Conservation (phyloP, 2,113 vertebrate genomes). For the Stictonetta naevosa region DNA sequence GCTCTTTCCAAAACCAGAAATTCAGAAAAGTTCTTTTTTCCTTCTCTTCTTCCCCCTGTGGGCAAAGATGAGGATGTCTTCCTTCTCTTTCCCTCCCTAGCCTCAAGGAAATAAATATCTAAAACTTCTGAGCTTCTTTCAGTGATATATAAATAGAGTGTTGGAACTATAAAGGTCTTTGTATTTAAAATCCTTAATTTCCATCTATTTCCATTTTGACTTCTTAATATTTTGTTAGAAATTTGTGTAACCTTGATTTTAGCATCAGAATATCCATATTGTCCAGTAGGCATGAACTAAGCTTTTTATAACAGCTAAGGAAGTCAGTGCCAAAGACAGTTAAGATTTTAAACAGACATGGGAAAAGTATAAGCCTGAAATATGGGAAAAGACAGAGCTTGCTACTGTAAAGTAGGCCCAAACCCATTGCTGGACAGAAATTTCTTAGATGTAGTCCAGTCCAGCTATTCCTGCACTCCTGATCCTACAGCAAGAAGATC, state of each 20-base stretch:
- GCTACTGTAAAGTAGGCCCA: neutral
- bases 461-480: neutral
- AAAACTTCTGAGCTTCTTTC: neutral
- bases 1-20: neutral
- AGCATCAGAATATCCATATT: neutral
- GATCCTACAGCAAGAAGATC: neutral
- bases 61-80: neutral
- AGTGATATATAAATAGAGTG: neutral
- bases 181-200: neutral
- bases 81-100: neutral
- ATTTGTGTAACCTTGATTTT: fast-evolving
- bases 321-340: neutral
- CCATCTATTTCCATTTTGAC: fast-evolving
- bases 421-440: neutral
- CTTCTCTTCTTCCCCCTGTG: neutral
- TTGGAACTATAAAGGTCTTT: neutral
- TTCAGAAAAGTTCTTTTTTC: neutral
- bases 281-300: fast-evolving
- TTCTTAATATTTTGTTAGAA: neutral
- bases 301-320: neutral
- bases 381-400: neutral
- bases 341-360: neutral
- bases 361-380: neutral
- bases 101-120: neutral
- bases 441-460: neutral